Base-by-base conservation (phyloP, 2,888 invertebrate species). In the Lathronympha strigana region DNA sequence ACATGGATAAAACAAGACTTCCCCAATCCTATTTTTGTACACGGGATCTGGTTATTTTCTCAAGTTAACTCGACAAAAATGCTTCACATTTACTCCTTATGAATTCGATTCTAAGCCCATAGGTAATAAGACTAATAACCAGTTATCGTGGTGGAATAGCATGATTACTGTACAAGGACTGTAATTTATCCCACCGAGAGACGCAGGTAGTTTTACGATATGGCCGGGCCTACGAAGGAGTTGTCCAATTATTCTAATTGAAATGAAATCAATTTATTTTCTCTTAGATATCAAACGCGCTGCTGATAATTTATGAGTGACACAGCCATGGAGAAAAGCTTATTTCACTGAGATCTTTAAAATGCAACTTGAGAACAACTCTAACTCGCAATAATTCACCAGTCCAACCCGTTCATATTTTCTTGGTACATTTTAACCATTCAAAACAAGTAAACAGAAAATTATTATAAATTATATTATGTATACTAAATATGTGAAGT, bases 61-160 rank as follows among this genome's bases (percentile, higher is more conserved):
- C 28, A 28, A 50, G 28, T 13, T 33, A 19, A 19, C 51, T 33
- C 33, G 31, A 51, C 33, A 31, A 51, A 33, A 8, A 31, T 28
- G 51, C 8, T 25, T 40, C 25, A 40, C 25, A 55, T 38, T 23
- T 25, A 55, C 15, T 19, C 25, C 28, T 40, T 13, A 40, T 55
- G 25, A 45, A 57, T 57, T 13, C 40, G 2, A 43, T 28, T 19
- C 19, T 19, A 13, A n/a, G 5, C 25, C 25, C n/a, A 15, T 9
- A n/a, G n/a, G 15, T 57, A 17, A 25, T n/a, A n/a, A n/a, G n/a
- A 13, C 11, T 43, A 43, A 55, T 57, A 53, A 43, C 43, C 21
- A 55, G 57, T 45, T 57, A 31, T 57, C 43, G 28, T 55, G 43
- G 5, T 57, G 40, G 31, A 57, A 57, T 57, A 21, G 31, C 45